Evolutionary conservation across 2,113 vertebrate species (phyloP).

Genomic region (Dasypus novemcinctus): DNA sequence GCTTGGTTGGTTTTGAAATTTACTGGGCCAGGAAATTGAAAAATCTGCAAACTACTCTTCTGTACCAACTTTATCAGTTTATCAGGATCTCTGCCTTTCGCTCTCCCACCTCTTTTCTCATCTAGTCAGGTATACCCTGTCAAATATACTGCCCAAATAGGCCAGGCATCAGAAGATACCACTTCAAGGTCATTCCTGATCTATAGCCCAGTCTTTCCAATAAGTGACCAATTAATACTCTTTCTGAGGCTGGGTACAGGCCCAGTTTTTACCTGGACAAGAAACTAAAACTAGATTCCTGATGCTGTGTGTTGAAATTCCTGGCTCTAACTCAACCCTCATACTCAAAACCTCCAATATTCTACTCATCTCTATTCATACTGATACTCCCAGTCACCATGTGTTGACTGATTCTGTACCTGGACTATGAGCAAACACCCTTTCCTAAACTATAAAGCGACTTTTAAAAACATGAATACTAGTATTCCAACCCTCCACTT

Average conservation of each 20-base stretch:
- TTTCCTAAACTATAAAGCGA: no score
- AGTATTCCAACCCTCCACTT: not conserved
- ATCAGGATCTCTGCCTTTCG: not conserved
- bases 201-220: no score
- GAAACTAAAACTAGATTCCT: not conserved
- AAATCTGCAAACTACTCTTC: not conserved
- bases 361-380: not conserved
- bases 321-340: not conserved
- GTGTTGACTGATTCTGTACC: not conserved
- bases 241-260: not conserved
- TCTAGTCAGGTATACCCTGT: not conserved
- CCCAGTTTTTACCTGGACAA: not conserved
- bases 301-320: not conserved
- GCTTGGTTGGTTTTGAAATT: constrained; percentile 6
- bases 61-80: not conserved
- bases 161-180: not conserved
- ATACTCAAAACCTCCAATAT: not conserved
- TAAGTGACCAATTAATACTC: no score
- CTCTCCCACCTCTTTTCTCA: not conserved
- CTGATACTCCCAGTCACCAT: not conserved
- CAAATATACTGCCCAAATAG: not conserved
- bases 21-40: not conserved
- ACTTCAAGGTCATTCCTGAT: not conserved
- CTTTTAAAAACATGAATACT: not conserved
- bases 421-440: not conserved